Base-by-base conservation (phyloP, 2,797 vertebrate genomes). In the Schizopygopsis pylzovi region DNA sequence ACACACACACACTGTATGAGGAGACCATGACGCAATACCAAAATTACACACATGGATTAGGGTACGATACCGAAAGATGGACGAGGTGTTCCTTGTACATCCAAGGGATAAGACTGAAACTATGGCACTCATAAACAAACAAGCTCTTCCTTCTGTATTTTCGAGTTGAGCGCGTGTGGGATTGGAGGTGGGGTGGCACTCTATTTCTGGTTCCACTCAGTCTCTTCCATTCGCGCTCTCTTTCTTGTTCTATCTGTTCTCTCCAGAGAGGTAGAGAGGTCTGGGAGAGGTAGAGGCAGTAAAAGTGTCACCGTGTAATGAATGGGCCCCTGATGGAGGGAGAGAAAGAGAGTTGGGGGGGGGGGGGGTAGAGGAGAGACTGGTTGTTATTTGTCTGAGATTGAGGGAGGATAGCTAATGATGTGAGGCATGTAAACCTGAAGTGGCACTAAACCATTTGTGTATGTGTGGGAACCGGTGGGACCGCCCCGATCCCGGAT, bases 271-370 rank as follows among this genome's bases (percentile, higher is more conserved):
- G 71, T 52, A 85, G 83, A 54, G 87, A 37, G 91, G 91, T 92
- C 86, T 70, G 90, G 88, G 89, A 90, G 88, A 90, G 89, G 88
- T 70, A 89, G 86, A 89, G 91, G 94, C 91, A 91, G 87, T 95
- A 93, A 94, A 95, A 93, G 87, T 93, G 94, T 96, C 96, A 95
- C 92, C 85, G 90, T 87, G 90, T 95, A 94, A 95, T 93, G 92
- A 93, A 94, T 89, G 90, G 89, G 90, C 92, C 86, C 77, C 90
- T 90, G 93, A 93, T 83, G 83, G 90, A 89, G 88, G 92, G 91
- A 68, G 81, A 82, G 84, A 72, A 61, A 54, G 77, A 39, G 72
- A 61, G 73, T 71, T 80, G 61, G 76, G 47, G 61, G 49, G 39
- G 33, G 28, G 28, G 28, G 28, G 63, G 77, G 54, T 68, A 76